A percentile compares a stretch with the other conserved stretches of the same genome.
Conservation (phyloP, 2,888 invertebrate genomes). For the Cryptophagus acutangulus region DNA sequence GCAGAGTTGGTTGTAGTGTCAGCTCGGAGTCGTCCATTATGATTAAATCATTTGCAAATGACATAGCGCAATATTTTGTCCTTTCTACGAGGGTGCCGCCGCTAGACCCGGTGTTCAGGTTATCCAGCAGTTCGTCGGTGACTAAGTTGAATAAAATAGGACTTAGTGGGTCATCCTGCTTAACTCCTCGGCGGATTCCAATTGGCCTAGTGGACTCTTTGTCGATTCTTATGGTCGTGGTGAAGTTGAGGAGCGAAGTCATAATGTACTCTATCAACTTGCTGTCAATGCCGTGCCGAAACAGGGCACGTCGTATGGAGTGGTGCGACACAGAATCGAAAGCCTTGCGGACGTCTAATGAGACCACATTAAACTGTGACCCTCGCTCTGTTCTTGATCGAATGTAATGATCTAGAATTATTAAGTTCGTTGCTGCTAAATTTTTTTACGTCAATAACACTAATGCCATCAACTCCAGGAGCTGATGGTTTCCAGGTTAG, state of each 20-base stretch:
- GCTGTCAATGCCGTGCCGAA: constrained; percentile 13
- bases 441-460: no score
- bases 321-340: constrained; percentile 25
- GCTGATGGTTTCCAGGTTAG: no score
- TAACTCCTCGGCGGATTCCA: background rate
- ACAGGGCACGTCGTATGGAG: constrained; percentile 19
- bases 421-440: no score
- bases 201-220: background rate
- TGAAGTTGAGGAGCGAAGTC: constrained; percentile 7
- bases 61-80: constrained; percentile 4
- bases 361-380: constrained; percentile 12
- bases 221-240: constrained; percentile 12
- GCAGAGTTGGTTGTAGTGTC: background rate
- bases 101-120: background rate
- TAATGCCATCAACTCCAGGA: no score
- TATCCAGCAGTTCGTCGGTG: constrained; percentile 10
- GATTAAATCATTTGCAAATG: constrained; percentile 13
- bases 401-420: background rate
- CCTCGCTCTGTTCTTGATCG: background rate
- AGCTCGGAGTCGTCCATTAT: constrained; percentile 7
- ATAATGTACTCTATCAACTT: constrained; percentile 4
- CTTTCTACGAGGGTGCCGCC: background rate
- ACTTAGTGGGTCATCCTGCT: constrained; percentile 11
- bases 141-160: constrained; percentile 11
- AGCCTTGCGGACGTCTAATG: constrained; percentile 24